Base-by-base conservation (phyloP, 2,113 vertebrate genomes). In the Campylorhamphus procurvoides region DNA sequence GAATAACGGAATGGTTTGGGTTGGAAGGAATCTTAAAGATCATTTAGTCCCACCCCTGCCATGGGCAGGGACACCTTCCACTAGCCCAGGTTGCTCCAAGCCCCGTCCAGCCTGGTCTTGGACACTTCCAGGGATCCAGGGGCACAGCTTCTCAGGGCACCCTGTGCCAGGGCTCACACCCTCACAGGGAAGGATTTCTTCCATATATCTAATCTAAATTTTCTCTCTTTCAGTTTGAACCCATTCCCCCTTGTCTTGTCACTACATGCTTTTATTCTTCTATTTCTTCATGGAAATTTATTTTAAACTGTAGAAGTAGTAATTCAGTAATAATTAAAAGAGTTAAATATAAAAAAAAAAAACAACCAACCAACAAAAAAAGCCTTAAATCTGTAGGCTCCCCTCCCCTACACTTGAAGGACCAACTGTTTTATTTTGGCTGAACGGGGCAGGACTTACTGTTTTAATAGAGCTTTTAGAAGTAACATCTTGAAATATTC, bases 301-400 rank as follows among this genome's bases (percentile, higher is more conserved):
- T 59, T 83, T 64, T 80, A 49, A 87, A 71, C 46, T 47, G 31
- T 44, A 22, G 1, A 39, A 73, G 14, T 55, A 47, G 47, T 47
- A 47, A 47, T 94, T 74, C 19, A 31, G 10, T 64, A 37, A 25
- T 40, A 67, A 49, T 66, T 39, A 42, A 50, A 23, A 56, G 10
- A 60, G 7, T 40, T 53, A 55, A 72, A 27, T 28, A 3, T 35
- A 7, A n/a, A n/a, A n/a, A 59, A 77, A 71, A 28, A 10, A 44
- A 13, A 3, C 3, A 84, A 27, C 5, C 12, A 55, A 31, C 3
- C 6, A 63, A n/a, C 5, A 39, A 78, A 17, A 20, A 19, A 6
- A 22, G 3, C 19, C 10, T 4, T 8, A 46, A 46, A 72, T 33
- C 47, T 10, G 31, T 1, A 37, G 12, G 6, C 5, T 2, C 2